Percentiles rank a stretch among this genome's conserved stretches.
phyloP scores from a whole-genome alignment of 2,888 invertebrate genomes.

The Amphimallon solstitiale region DNA sequence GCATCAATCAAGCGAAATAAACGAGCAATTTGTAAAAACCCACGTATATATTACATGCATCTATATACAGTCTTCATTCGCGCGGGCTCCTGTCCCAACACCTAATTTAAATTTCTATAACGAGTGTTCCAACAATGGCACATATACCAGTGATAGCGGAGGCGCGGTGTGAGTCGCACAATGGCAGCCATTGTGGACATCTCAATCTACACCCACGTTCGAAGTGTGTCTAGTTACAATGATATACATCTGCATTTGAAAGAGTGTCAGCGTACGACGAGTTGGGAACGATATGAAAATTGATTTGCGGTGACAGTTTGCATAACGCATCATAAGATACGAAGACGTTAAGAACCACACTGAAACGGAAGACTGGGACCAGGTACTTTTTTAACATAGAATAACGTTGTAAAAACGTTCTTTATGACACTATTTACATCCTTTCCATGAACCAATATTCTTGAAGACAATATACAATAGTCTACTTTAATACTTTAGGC shows the following conservation, averaged over 20 bases:
- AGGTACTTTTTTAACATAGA: conserved; percentile 2
- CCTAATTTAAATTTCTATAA: conserved; percentile 49
- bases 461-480: too few relatives aligned
- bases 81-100: conserved; percentile 28
- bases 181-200: conserved; percentile 48
- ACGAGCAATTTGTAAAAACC: conserved; percentile 41
- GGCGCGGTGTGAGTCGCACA: conserved; percentile 44
- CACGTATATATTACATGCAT: conserved; percentile 29
- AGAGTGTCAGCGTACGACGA: conserved; percentile 58
- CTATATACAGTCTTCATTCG: conserved; percentile 14
- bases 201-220: conserved; percentile 53
- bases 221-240: conserved; percentile 56
- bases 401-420: neutral
- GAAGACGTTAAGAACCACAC: conserved; percentile 10
- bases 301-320: conserved; percentile 50
- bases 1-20: conserved; percentile 38
- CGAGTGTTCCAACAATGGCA: conserved; percentile 44
- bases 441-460: too few relatives aligned
- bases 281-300: conserved; percentile 61
- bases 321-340: conserved; percentile 36
- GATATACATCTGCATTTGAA: conserved; percentile 61
- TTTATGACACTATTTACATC: too few relatives aligned
- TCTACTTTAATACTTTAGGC: too few relatives aligned
- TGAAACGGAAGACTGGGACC: conserved; percentile 1
- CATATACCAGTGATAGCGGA: conserved; percentile 45